Base-by-base conservation (phyloP, 2,888 invertebrate species). In the Hypena proboscidalis region DNA sequence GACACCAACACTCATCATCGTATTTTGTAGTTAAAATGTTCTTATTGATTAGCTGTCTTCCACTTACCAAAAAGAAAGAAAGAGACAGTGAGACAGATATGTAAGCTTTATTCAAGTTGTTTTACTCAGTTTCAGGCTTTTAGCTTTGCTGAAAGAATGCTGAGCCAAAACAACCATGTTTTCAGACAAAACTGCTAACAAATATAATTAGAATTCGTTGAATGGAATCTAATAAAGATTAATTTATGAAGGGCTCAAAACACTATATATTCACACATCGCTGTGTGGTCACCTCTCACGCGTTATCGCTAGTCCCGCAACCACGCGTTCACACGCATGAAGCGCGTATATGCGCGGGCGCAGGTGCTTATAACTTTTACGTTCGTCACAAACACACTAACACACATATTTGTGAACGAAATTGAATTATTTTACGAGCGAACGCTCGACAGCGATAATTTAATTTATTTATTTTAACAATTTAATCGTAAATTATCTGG, bases 371-470 rank as follows among this genome's bases (percentile, higher is more conserved):
- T 8, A 54, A 50, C 22, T 41, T 64, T 64, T 52, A 44, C 53
- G 45, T 40, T 14, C 48, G 27, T 29, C 44, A 50, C 50, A 48
- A 44, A 54, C 40, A 58, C 43, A 53, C 47, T 48, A 34, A 60
- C 69, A 62, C 46, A 73, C 67, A 59, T 71, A 64, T 61, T 59
- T 69, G 45, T 54, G 38, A 49, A 52, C 19, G 40, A 41, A 82
- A 85, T 85, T 82, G 80, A 85, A 83, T 84, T 83, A 85, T 84
- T 83, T 74, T 77, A 82, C 75, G 73, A 70, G 51, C 54, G 43
- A 46, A 64, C 61, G 66, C 9, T 8, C 9, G 32, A 38, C 15
- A 35, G 27, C 58, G 58, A 70, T 82, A 66, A 81, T 81, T 82
- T 67, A 71, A 79, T 81, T 56, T 48, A 58, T 63, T 66, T 66